A percentile compares a stretch with the other conserved stretches of the same genome.
phyloP scores from a whole-genome alignment of 2,888 invertebrate species.

The Chymomyza fuscimana region DNA sequence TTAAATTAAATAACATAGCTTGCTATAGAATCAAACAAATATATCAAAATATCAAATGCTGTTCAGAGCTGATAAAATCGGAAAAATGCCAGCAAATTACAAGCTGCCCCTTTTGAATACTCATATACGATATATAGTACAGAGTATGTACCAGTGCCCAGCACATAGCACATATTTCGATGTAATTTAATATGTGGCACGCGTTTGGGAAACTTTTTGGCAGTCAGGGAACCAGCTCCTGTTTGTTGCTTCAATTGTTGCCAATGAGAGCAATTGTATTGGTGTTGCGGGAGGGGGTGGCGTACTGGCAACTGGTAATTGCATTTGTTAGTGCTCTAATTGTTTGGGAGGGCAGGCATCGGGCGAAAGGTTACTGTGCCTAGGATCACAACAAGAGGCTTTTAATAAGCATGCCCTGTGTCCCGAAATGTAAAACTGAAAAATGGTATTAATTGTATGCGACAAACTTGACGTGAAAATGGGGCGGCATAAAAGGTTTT shows the following conservation, averaged over 20 bases:
- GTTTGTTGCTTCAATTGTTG: constrained; percentile 58
- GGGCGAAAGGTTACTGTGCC: constrained; percentile 62
- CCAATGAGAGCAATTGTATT: constrained; percentile 71
- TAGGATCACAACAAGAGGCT: constrained; percentile 67
- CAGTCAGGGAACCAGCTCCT: constrained; percentile 29
- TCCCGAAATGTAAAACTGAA: constrained; percentile 15
- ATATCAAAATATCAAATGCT: constrained; percentile 62
- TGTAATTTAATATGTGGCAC: constrained; percentile 78
- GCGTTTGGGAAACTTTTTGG: constrained; percentile 65
- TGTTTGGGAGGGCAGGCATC: constrained; percentile 49
- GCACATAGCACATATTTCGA: constrained; percentile 63
- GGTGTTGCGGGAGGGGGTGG: constrained; percentile 23
- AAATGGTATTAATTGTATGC: constrained; percentile 16
- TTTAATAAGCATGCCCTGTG: constrained; percentile 56
- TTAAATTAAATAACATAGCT: constrained; percentile 57
- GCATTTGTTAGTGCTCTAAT: constrained; percentile 71
- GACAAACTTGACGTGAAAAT: constrained; percentile 7
- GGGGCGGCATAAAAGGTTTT: not conserved
- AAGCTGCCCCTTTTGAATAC: constrained; percentile 45
- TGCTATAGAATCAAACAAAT: constrained; percentile 48
- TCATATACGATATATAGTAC: not conserved
- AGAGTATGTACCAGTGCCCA: constrained; percentile 13
- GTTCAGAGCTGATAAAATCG: constrained; percentile 54
- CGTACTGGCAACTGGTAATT: constrained; percentile 56
- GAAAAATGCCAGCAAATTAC: constrained; percentile 70